Base-by-base conservation (phyloP, 2,113 vertebrate species). In the Onychostruthus taczanowskii region DNA sequence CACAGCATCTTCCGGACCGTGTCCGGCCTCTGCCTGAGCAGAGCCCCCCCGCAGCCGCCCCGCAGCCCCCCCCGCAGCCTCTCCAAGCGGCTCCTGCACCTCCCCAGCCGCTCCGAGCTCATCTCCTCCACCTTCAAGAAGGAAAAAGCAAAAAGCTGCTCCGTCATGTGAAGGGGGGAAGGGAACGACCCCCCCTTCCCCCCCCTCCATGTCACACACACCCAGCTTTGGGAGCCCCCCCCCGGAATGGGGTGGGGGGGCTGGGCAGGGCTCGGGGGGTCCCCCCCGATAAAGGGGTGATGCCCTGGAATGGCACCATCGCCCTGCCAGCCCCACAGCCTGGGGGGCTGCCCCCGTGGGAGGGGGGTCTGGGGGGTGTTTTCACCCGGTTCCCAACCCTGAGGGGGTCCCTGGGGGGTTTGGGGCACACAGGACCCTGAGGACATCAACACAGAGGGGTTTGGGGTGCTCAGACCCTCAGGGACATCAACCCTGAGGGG, bases 111-210 rank as follows among this genome's bases (percentile, higher is more conserved):
- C 94, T 98, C 98, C 0, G 99, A 99, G 92, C 98, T 99, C 92
- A 98, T 99, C 96, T 98, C 98, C 88, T 99, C 99, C 50, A 98
- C 99, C 92, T 99, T 99, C 97, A 98, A 98, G 97, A 99, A 99
- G 96, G 98, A 99, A 88, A 99, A 99, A 91, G 98, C 99, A 96
- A 99, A 98, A 97, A 99, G 99, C 97, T 99, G 99, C 97, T 98
- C 98, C 10, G 96, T 99, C 96, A 99, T 99, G 99, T 99, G 98
- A 99, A 96, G 94, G 86, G 78, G 69, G 56, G 53, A 70, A 12
- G 47, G 56, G 85, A 76, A 53, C 44, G 11, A 49, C 16, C 50
- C 9, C 16, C 27, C 26, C 24, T 14, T 14, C 50, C 6, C 50
- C 9, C 85, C 12, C 9, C 37, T 37, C 37, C 37, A 37, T 37